Percentiles rank a stretch among this genome's conserved stretches.
Evolutionary conservation across 2,797 vertebrate species (phyloP).

Genomic region (Acipenser ruthenus): DNA sequence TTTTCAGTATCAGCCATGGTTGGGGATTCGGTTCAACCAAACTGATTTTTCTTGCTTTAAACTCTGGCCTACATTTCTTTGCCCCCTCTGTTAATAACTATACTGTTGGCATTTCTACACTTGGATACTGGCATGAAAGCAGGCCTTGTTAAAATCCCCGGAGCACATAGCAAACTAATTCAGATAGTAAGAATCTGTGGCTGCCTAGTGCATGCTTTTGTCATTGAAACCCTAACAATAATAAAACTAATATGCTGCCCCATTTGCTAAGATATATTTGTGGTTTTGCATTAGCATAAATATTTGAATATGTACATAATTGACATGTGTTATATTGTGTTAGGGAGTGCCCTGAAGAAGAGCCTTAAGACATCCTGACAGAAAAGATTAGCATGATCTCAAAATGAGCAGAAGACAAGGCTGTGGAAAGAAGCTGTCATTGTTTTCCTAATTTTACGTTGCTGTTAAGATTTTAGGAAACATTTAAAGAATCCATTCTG

Average conservation of each 20-base stretch:
- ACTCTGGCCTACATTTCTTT: constrained; percentile 7
- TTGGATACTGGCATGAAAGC: neutral
- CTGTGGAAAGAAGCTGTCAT: constrained; percentile 16
- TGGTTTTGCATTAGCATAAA: neutral
- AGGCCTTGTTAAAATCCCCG: neutral
- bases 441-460: neutral
- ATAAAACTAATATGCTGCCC: too few relatives aligned
- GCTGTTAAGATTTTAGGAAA: neutral
- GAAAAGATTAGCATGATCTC: constrained; percentile 40
- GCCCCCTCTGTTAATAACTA: constrained; percentile 4
- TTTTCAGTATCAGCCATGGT: too few relatives aligned
- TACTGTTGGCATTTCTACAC: neutral
- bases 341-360: constrained; percentile 28
- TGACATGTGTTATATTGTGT: constrained; percentile 5
- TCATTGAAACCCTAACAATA: too few relatives aligned
- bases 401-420: constrained; percentile 26
- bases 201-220: too few relatives aligned
- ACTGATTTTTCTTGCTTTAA: neutral
- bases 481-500: neutral
- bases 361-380: constrained; percentile 24
- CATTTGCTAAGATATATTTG: too few relatives aligned
- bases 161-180: constrained; percentile 2
- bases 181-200: neutral
- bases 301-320: neutral
- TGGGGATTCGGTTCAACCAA: too few relatives aligned